phyloP scores from a whole-genome alignment of 30 jellyfish, hydroid and myxozoan species.

The Aurelia sp. region DNA sequence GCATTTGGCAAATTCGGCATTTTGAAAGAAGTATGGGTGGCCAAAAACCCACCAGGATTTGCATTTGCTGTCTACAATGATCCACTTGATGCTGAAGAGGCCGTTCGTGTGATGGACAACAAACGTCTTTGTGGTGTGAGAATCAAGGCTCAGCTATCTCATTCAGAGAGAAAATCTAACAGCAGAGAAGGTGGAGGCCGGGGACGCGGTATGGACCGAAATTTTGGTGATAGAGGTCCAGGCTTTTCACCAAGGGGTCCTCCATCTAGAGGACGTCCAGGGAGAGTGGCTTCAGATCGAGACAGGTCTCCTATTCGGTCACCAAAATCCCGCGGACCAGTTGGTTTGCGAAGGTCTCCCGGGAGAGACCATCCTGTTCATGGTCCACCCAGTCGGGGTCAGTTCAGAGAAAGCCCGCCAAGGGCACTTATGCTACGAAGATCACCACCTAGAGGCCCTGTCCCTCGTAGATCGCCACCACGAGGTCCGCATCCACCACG shows the following conservation, averaged over 20 bases:
- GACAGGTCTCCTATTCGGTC: too few species aligned
- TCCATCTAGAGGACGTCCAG: neutral
- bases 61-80: conserved; percentile 67
- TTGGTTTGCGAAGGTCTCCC: neutral
- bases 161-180: conserved; percentile 14
- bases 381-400: neutral
- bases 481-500: conserved; percentile 2
- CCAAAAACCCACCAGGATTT: conserved; percentile 90
- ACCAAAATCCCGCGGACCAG: too few species aligned
- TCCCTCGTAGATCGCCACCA: conserved; percentile 14
- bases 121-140: conserved; percentile 62
- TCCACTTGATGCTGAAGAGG: conserved; percentile 74
- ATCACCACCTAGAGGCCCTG: conserved; percentile 29
- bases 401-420: neutral
- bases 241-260: conserved; percentile 34
- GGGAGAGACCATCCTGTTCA: neutral
- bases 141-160: conserved; percentile 64
- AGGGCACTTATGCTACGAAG: neutral
- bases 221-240: conserved; percentile 1
- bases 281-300: neutral
- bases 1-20: conserved; percentile 75
- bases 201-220: conserved; percentile 17
- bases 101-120: conserved; percentile 72
- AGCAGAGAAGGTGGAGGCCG: conserved; percentile 32
- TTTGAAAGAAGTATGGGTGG: conserved; percentile 80